Base-by-base conservation (phyloP, 2,113 vertebrate genomes). In the Pterophyllum scalare region DNA sequence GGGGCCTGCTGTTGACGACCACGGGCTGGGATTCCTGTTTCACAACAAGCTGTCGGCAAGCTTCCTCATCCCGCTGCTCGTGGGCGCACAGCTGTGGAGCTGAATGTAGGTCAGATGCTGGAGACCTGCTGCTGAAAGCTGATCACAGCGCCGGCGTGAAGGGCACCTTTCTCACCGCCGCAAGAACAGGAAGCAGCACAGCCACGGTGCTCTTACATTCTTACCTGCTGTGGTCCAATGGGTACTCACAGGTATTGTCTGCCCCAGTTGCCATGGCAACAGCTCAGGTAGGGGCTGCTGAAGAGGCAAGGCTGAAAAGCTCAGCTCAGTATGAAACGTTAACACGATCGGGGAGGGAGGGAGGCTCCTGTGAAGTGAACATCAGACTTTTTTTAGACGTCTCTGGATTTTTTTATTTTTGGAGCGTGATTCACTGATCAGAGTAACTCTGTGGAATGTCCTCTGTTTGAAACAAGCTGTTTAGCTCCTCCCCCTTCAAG, bases 251-350 rank as follows among this genome's bases (percentile, higher is more conserved):
- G 79, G 67, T 52, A 85, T 88, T 90, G 82, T 91, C 91, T 91
- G 84, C 91, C 86, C 79, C 65, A 76, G 90, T 94, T 90, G 82
- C 91, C 86, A 93, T 77, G 85, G 91, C 72, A 91, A 94, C 82
- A 80, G 75, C 87, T 82, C 82, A 87, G 89, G 87, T 67, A 62
- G 79, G 24, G 33, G 22, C 58, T 75, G 85, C 49, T 46, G 43
- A 26, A 46, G 65, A 56, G 64, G 49, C 54, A 3, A 33, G 72
- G 67, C 40, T 3, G 31, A 57, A 54, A 28, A 76, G 20, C 38
- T 0, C 0, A 5, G 15, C 67, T 40, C 59, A 0, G 38, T 13
- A 12, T 56, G 38, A 6, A 54, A 46, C 65, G 4, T 6, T 40
- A 13, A 38, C 3, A 76, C 40, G 56, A 26, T 13, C 1, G 26